Base-by-base conservation (phyloP, 2,888 invertebrate genomes). In the Mellilla xanthometata region DNA sequence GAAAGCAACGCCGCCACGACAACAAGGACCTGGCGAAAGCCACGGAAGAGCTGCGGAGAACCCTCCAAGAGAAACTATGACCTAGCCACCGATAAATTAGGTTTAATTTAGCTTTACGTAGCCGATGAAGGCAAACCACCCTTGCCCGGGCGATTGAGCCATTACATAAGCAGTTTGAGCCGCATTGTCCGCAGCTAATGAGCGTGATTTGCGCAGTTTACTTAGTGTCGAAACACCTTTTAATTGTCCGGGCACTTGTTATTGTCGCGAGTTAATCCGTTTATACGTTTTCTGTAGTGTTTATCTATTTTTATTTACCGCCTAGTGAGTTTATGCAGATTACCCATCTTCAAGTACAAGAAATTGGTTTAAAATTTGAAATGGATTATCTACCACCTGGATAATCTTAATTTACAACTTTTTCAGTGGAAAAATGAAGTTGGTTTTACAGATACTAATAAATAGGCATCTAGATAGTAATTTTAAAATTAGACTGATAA, bases 11-110 rank as follows among this genome's bases (percentile, higher is more conserved):
- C 28, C 83, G 85, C 39, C 91, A 88, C 52, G 83, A 86, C 58
- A 82, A 75, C 65, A 90, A 90, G 72, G 91, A 90, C 68, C 87
- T 94, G 60, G 91, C 91, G 49, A 94, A 93, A 78, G 94, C 93
- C 9, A 94, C 94, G 5, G 95, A 95, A 72, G 94, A 95, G 63
- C 89, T 95, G n/a, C 91, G 95, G 56, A 91, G 94, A 67, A 92
- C 94, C 35, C 83, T 95, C 32, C 94, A 95, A 70, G 94, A 95
- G 60, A 95, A 95, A 84, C 92, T 95, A 79, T 95, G 93, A 93
- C 81, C 72, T 65, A 41, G 10, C 28, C 19, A 36, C 23, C 50
- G 39, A 40, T 15, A 32, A 31, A 52, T 52, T 68, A 70, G 66
- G 60, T 56, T 58, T 68, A 65, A 60, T 62, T 62, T 74, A 74